A percentile compares a stretch with the other conserved stretches of the same genome.
Evolutionary conservation across 2,113 vertebrate species (phyloP).

Genomic region (Thunnus thynnus): DNA sequence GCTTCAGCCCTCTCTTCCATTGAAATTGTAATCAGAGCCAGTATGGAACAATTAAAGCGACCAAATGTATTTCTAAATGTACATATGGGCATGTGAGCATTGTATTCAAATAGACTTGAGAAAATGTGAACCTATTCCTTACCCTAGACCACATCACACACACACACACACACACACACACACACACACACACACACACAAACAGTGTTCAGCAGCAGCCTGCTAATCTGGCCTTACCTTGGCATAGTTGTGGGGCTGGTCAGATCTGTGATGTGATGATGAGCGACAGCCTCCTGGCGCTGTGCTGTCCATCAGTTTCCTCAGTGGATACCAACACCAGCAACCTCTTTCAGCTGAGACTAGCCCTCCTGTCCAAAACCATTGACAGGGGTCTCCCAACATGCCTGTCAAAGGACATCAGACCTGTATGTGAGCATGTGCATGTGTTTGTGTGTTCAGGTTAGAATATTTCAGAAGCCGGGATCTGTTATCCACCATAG

Average conservation of each 20-base stretch:
- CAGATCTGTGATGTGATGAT: conserved; percentile 57
- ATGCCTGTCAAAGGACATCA: conserved; percentile 60
- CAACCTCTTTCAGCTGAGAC: conserved; percentile 70
- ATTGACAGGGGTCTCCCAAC: conserved; percentile 36
- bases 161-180: too few relatives aligned
- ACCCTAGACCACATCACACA: too few relatives aligned
- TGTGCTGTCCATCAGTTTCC: conserved; percentile 55
- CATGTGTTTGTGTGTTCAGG: conserved; percentile 2
- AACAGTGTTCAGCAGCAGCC: background rate
- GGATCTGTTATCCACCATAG: conserved; percentile 1
- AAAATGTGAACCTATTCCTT: too few relatives aligned
- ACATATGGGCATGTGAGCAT: too few relatives aligned
- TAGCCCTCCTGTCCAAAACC: conserved; percentile 64
- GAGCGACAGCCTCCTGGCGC: conserved; percentile 61
- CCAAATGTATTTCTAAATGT: too few relatives aligned
- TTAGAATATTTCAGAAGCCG: conserved; percentile 17
- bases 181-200: background rate
- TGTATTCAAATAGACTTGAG: too few relatives aligned
- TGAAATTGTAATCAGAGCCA: too few relatives aligned
- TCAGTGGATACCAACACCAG: conserved; percentile 64
- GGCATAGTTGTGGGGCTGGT: conserved; percentile 9
- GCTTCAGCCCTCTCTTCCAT: too few relatives aligned
- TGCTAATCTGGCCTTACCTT: conserved; percentile 8
- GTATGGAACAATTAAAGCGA: too few relatives aligned
- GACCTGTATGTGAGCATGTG: conserved; percentile 5